Evolutionary conservation across 1,140 invertebrate species (phyloP), one percentile per base, ranked within the genome.

Genomic region (Pseudomyrmex flavicornis): DNA sequence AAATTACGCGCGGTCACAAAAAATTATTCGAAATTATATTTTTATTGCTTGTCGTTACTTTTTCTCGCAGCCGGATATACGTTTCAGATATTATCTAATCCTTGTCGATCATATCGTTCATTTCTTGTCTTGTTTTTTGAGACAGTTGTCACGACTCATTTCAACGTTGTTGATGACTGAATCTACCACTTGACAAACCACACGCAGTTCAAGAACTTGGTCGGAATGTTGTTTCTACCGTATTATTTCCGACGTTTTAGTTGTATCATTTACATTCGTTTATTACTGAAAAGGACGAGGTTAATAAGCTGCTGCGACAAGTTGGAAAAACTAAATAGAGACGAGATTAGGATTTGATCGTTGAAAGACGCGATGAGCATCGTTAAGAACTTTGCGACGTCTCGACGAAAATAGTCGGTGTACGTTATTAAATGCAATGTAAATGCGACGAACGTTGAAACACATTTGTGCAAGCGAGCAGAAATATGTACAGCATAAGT

Each of bases 401-500:
- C 0, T 26, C 26, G 26, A 35, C 35, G 13, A 26, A 54, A 70
- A 15, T 72, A 70, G 44, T 56, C 66, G 12, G 44, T 3, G 52
- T 59, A 46, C 26, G 12, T 35, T 35, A 35, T 35, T 35, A 2
- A 5, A 35, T 9, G 9, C 5, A 44, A 61, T 13, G 26, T 17
- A 46, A 35, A 35, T 59, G n/a, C 46, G 59, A 79, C 44, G 20
- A 52, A 5, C 17, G 7, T 69, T 17, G 48, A 54, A 26, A 48
- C 66, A 12, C 5, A 9, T 50, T 52, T 15, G 0, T 48, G 20
- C 66, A 10, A 46, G 13, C 35, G 13, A 61, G 44, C 54, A 17
- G 22, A 70, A 80, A 70, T 59, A 80, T 13, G 46, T 56, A 10
- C 54, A 15, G 35, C 35, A 58, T 26, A 46, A 12, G n/a, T 35